Percentiles rank a stretch among this genome's conserved stretches.
Conservation (phyloP, 2,797 vertebrate genomes). For the Pseudotriccus pelzelni region DNA sequence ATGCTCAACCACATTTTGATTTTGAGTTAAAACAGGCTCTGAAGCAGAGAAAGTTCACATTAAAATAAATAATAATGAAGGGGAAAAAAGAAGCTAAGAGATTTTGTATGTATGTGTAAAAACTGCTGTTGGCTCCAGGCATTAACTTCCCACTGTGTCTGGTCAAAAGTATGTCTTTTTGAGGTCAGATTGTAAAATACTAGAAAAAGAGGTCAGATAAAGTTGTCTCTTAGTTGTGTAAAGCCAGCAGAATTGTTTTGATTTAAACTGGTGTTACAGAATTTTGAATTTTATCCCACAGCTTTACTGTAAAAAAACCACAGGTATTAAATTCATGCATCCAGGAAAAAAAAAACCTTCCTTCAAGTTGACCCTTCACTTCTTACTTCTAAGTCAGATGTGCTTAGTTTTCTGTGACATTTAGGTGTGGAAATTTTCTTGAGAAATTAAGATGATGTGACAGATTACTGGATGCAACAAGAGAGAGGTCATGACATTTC, state of each 20-base stretch:
- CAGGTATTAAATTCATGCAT: neutral
- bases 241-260: neutral
- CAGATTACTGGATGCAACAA: neutral
- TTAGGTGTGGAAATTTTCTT: constrained; percentile 3
- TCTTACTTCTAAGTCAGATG: neutral
- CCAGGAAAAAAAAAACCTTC: neutral
- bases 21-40: neutral
- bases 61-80: neutral
- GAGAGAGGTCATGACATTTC: neutral
- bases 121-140: neutral
- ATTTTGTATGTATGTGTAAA: neutral
- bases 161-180: neutral
- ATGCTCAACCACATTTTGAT: neutral
- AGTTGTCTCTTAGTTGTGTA: neutral
- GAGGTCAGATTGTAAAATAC: neutral
- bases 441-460: neutral
- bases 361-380: neutral
- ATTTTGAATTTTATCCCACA: neutral
- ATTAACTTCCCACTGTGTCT: neutral
- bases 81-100: neutral
- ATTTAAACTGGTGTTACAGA: neutral
- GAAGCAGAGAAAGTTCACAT: neutral
- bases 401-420: neutral
- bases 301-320: neutral
- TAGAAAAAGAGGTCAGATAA: neutral